Evolutionary conservation across 1,140 invertebrate genomes (phyloP).

Genomic region (Drosophila sturtevanti): DNA sequence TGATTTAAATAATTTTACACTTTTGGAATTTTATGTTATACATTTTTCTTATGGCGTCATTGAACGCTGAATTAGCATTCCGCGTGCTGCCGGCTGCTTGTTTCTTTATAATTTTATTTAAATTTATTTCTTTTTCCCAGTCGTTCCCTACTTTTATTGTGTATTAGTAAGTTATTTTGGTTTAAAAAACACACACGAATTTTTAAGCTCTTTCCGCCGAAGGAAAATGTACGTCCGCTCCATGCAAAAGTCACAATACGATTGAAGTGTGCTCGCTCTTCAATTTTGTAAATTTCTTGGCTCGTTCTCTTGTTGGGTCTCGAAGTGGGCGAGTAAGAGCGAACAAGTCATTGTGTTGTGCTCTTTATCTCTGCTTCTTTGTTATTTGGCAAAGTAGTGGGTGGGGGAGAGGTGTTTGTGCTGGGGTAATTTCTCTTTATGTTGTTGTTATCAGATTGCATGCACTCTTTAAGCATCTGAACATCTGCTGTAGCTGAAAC

Average conservation of each 20-base stretch:
- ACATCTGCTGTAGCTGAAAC: slow-evolving; percentile 41
- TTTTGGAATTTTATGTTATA: slow-evolving; percentile 56
- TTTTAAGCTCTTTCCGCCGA: not conserved
- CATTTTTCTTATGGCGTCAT: slow-evolving; percentile 41
- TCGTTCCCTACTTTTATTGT: not conserved
- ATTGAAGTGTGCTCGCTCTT: slow-evolving; percentile 35
- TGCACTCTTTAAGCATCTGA: slow-evolving; percentile 8
- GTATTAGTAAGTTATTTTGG: slow-evolving; percentile 27
- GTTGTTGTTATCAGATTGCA: slow-evolving; percentile 70
- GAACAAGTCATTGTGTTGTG: not conserved
- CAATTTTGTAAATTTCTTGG: slow-evolving; percentile 14
- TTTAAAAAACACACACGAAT: slow-evolving; percentile 21
- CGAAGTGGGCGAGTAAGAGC: not conserved
- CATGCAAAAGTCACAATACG: slow-evolving; percentile 47
- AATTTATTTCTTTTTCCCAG: not conserved
- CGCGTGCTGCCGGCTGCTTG: not conserved
- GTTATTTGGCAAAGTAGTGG: not conserved
- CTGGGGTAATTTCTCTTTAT: slow-evolving; percentile 2
- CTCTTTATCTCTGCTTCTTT: slow-evolving; percentile 7
- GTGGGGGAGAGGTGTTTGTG: not conserved
- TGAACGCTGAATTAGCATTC: not conserved
- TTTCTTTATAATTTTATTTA: not conserved
- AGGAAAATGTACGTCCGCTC: slow-evolving; percentile 35
- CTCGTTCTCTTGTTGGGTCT: not conserved
- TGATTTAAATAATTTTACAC: slow-evolving; percentile 45